These are phyloP conservation scores for Prionailurus bengalensis DNA, from an alignment of 2,113 vertebrate genomes.

Conservation along the genomic window DNA sequence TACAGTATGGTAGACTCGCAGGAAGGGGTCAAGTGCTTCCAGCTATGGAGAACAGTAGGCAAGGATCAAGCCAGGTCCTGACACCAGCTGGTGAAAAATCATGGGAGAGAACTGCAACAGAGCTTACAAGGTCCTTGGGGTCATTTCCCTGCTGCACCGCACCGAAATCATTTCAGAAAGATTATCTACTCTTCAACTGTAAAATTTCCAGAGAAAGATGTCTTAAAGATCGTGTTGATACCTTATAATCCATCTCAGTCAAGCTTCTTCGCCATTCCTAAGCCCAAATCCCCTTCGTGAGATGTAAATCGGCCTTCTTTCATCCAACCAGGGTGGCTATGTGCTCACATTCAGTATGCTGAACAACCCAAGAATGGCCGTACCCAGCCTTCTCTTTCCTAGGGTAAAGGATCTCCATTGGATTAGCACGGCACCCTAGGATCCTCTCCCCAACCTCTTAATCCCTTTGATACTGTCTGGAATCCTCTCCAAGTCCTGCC, in stretches of 20 bases:
- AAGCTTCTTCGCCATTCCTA: neutral
- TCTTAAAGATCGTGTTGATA: neutral
- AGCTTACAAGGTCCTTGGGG: neutral
- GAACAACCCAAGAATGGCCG: neutral
- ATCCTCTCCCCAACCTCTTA: neutral
- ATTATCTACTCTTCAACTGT: neutral
- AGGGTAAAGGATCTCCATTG: neutral
- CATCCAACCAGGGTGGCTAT: neutral
- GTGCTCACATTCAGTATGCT: neutral
- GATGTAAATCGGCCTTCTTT: neutral
- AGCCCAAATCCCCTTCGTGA: neutral
- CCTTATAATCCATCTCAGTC: neutral
- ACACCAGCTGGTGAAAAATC: neutral
- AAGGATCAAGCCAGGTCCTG: neutral
- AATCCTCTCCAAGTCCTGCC: neutral
- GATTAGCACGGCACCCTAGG: neutral
- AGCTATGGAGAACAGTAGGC: neutral
- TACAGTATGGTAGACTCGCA: neutral
- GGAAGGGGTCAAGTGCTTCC: neutral
- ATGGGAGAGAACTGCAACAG: neutral
- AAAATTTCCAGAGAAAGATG: slow-evolving; percentile 30
- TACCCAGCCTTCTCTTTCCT: neutral
- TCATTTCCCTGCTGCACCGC: neutral
- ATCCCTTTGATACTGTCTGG: neutral
- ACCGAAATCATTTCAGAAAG: slow-evolving; percentile 34